Base-by-base conservation (phyloP, 2,888 invertebrate species). In the Drosophila stalkeri region DNA sequence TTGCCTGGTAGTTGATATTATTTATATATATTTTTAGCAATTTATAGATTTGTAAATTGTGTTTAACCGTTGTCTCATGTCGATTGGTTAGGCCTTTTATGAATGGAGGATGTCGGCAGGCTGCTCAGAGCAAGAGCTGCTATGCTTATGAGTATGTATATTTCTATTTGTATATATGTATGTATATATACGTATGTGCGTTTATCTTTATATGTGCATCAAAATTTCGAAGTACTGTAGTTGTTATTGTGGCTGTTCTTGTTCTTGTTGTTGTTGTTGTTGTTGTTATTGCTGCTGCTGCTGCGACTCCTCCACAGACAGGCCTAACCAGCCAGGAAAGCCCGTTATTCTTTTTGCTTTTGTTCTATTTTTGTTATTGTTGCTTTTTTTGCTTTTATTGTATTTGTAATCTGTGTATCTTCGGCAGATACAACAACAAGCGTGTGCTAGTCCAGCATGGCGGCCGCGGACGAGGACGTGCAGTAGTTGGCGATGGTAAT, bases 71-170 rank as follows among this genome's bases (percentile, higher is more conserved):
- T 57, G 44, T 57, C 44, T 44, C 57, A 44, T 23, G 44, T 44
- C 57, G 57, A 44, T 89, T 92, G 91, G 91, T 92, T 91, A 92
- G 92, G 92, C 91, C 91, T 84, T 86, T 86, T 78, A 81, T 78
- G 76, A 84, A 85, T 91, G 93, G 92, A 92, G 93, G 93, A 92
- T 92, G 92, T 92, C 92, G 92, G 92, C 92, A 92, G 92, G 93
- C 92, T 61, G 62, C 65, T 57, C 59, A 59, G 55, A 63, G 63
- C 43, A 33, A 49, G 52, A 64, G 64, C 57, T 57, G 44, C 57
- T 57, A 44, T 18, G 44, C 57, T 44, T 43, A 20, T 68, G 16
- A 23, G 20, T 67, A 18, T 43, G 1, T 43, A 37, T 49, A 31
- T 33, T 11, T 49, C n/a, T 49, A 31, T 47, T 1, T 47, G 12